phyloP scores from a whole-genome alignment of 2,113 vertebrate species.

The Protobothrops flavoviridis region DNA sequence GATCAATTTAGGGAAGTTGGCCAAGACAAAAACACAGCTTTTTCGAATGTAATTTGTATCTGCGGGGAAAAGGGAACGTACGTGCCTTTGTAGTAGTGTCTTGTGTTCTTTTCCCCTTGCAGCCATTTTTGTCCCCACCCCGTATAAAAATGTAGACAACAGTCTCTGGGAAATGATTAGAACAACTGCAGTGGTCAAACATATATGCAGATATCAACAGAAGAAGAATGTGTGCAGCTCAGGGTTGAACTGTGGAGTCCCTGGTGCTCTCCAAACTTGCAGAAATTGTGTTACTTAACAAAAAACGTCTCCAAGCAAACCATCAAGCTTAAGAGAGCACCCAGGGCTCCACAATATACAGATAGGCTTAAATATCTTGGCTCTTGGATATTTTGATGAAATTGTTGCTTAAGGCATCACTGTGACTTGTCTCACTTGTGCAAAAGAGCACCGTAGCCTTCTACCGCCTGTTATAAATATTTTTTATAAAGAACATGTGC shows the following conservation, averaged over 20 bases:
- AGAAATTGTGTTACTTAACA: neutral
- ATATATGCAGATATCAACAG: neutral
- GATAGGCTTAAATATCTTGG: neutral
- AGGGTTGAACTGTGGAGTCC: neutral
- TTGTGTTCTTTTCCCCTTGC: neutral
- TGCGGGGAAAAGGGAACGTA: neutral
- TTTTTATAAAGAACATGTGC: neutral
- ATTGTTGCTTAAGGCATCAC: neutral
- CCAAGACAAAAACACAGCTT: neutral
- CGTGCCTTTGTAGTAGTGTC: too few relatives aligned
- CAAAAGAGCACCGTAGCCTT: neutral
- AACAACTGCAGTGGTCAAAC: neutral
- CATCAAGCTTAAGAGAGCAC: neutral
- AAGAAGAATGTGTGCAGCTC: neutral
- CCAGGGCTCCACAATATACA: neutral
- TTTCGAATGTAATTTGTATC: neutral
- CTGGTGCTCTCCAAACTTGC: neutral
- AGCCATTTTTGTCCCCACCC: neutral
- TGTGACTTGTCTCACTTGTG: neutral
- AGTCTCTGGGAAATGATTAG: neutral
- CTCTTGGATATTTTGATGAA: neutral
- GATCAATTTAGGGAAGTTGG: too few relatives aligned
- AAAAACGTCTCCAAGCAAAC: neutral
- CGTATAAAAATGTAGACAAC: neutral
- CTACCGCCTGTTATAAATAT: neutral